These are phyloP conservation scores for Andrena fulva DNA, from an alignment of 2,888 invertebrate species.

Conservation along the genomic window DNA sequence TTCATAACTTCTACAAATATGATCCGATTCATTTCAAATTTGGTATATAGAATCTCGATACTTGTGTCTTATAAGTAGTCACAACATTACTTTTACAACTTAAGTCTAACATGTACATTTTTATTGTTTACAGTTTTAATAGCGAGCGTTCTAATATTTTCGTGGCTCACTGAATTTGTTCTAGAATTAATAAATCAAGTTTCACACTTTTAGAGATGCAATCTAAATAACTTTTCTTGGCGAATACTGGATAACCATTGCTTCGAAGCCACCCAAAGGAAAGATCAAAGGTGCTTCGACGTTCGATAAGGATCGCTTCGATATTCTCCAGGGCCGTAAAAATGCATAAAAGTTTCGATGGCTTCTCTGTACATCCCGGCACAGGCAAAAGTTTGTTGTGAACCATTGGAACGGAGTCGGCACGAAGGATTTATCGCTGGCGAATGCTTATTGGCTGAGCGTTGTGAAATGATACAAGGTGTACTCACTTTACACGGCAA, in stretches of 20 bases:
- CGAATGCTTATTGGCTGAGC: slow-evolving; percentile 67
- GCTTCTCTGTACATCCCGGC: slow-evolving; percentile 2
- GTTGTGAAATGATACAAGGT: slow-evolving; percentile 57
- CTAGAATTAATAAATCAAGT: background rate
- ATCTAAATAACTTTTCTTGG: too few relatives aligned
- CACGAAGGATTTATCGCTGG: slow-evolving; percentile 62
- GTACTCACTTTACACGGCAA: slow-evolving; percentile 59
- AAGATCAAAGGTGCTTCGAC: too few relatives aligned
- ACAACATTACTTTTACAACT: too few relatives aligned
- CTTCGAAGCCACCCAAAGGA: background rate
- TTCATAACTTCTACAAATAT: too few relatives aligned
- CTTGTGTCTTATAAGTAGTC: too few relatives aligned
- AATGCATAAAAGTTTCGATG: slow-evolving; percentile 42
- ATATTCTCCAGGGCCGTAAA: slow-evolving; percentile 21
- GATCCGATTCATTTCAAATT: too few relatives aligned
- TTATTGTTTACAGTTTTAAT: too few relatives aligned
- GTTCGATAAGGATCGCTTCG: background rate
- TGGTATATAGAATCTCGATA: too few relatives aligned
- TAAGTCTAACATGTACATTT: too few relatives aligned
- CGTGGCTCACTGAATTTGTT: too few relatives aligned
- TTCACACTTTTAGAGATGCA: background rate
- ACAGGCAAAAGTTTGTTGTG: slow-evolving; percentile 58
- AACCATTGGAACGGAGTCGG: slow-evolving; percentile 51
- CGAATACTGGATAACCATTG: background rate
- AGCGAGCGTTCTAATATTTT: too few relatives aligned